These are phyloP conservation scores for Trogon melanurus DNA, from an alignment of 2,113 vertebrate genomes.

Conservation along the genomic window DNA sequence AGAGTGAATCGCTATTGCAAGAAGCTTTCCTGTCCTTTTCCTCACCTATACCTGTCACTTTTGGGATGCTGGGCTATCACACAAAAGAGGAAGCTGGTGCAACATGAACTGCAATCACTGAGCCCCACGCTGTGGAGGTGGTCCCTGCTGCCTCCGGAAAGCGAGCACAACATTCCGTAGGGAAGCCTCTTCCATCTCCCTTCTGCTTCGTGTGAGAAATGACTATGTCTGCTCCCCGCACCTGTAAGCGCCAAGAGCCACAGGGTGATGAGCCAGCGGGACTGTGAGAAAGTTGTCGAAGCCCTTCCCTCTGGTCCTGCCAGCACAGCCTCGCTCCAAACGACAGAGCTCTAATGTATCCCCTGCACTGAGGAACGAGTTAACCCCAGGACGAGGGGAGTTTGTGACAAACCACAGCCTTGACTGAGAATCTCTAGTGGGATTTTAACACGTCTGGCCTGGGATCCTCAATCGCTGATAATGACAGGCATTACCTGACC, in stretches of 20 bases:
- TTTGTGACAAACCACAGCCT: not conserved
- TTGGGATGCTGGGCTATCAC: not conserved
- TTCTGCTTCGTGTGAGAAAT: not conserved
- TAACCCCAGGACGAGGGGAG: not conserved
- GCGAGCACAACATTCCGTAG: rapidly evolving
- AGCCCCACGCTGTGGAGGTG: not conserved
- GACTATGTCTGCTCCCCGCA: not conserved
- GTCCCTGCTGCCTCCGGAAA: not conserved
- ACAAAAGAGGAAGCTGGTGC: not conserved
- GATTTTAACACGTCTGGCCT: slow-evolving; percentile 21
- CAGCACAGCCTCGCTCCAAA: not conserved
- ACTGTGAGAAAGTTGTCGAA: not conserved
- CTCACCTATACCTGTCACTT: not conserved
- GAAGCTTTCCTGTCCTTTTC: not conserved
- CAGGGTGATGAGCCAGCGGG: not conserved
- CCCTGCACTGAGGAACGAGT: not conserved
- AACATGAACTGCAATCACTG: not conserved
- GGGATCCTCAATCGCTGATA: not conserved
- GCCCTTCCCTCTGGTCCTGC: not conserved
- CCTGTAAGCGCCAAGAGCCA: not conserved
- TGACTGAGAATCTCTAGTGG: not conserved
- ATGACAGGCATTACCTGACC: slow-evolving; percentile 62
- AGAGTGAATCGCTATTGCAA: not conserved
- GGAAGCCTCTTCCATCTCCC: not conserved
- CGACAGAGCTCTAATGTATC: rapidly evolving